A percentile compares a stretch with the other conserved stretches of the same genome.
Conservation (phyloP, 2,888 invertebrate species). For the Nephrocerus scutellatus region DNA sequence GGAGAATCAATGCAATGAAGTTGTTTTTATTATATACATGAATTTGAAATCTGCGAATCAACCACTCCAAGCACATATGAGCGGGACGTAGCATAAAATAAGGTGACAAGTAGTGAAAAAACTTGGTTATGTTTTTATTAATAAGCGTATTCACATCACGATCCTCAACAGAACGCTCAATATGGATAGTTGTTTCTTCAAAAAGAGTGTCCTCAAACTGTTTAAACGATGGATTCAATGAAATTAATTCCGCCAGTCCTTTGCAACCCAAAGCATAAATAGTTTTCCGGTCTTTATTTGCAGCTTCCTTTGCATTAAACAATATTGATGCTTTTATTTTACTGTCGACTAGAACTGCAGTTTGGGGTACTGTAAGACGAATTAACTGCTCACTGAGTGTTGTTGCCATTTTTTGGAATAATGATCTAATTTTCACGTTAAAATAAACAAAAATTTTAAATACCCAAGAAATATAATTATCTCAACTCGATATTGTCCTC, state of each 20-base stretch:
- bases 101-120: constrained; percentile 76
- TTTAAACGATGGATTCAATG: constrained; percentile 63
- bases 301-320: constrained; percentile 86
- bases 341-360: constrained; percentile 57
- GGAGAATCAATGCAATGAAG: constrained; percentile 73
- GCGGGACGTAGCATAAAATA: constrained; percentile 74
- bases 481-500: too few relatives aligned
- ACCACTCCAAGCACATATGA: constrained; percentile 92
- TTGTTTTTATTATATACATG: constrained; percentile 81
- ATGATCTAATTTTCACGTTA: neutral
- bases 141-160: constrained; percentile 68
- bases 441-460: too few relatives aligned
- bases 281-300: constrained; percentile 73
- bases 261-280: constrained; percentile 80
- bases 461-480: too few relatives aligned
- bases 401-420: constrained; percentile 54
- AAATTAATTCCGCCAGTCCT: constrained; percentile 76
- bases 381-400: constrained; percentile 73
- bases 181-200: constrained; percentile 63
- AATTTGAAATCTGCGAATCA: constrained; percentile 81
- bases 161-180: constrained; percentile 75
- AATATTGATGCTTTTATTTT: constrained; percentile 74
- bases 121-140: constrained; percentile 67
- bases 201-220: constrained; percentile 73
- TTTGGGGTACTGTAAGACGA: constrained; percentile 69